These are phyloP conservation scores for Cotesia chilonis DNA, from an alignment of 1,140 invertebrate species.

Conservation along the genomic window DNA sequence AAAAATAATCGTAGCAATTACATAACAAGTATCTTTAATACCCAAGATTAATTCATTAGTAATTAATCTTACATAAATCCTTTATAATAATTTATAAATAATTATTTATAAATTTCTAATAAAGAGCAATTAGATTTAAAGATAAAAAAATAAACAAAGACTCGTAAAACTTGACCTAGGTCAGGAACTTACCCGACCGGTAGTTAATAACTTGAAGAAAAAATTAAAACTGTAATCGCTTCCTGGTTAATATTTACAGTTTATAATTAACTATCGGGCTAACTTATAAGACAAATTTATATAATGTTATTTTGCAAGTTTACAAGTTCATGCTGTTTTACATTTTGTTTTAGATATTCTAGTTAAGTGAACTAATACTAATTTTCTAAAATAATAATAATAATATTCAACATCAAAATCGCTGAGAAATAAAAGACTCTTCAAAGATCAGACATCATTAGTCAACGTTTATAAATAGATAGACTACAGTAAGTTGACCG, in stretches of 20 bases:
- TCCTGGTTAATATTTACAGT: background rate
- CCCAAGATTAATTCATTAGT: background rate
- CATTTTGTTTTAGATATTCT: too few species aligned
- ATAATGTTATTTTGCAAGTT: too few species aligned
- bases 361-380: too few species aligned
- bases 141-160: background rate
- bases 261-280: too few species aligned
- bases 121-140: background rate
- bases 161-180: slow-evolving; percentile 35
- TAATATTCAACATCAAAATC: background rate
- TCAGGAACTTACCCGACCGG: slow-evolving; percentile 11
- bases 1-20: background rate
- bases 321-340: too few species aligned
- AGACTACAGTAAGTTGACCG: slow-evolving; percentile 16
- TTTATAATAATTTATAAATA: background rate
- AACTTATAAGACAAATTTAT: too few species aligned
- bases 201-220: too few species aligned
- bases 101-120: background rate
- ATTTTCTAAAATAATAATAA: background rate
- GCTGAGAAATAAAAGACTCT: background rate
- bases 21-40: background rate
- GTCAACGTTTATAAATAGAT: slow-evolving; percentile 27
- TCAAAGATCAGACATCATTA: slow-evolving; percentile 25
- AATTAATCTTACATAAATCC: background rate
- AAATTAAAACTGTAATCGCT: background rate